A percentile compares a stretch with the other conserved stretches of the same genome.
phyloP scores from a whole-genome alignment of 2,888 invertebrate species.

The Drosophila antonietae region DNA sequence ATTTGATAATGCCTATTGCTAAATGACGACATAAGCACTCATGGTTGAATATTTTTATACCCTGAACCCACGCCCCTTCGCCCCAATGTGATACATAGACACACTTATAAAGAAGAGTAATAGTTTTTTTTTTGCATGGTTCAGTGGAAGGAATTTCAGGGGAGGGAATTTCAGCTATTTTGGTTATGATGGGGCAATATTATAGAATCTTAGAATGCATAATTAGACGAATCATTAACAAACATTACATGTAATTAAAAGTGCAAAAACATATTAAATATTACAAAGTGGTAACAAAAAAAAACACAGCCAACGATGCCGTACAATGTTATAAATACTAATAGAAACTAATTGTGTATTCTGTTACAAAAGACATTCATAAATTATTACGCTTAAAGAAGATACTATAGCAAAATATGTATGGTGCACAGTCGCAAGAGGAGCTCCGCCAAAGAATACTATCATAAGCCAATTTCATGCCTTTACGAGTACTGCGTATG shows the following conservation, averaged over 20 bases:
- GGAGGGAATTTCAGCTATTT: constrained; percentile 14
- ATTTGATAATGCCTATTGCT: constrained; percentile 11
- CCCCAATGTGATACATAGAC: too few relatives aligned
- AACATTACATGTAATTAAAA: constrained; percentile 29
- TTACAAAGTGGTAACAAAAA: constrained; percentile 25
- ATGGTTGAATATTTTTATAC: constrained; percentile 7
- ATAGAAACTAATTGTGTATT: constrained; percentile 44
- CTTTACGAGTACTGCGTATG: constrained; percentile 92
- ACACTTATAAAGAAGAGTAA: too few relatives aligned
- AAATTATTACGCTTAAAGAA: constrained; percentile 41
- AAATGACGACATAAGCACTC: constrained; percentile 31
- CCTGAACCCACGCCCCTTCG: too few relatives aligned
- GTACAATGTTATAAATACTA: constrained; percentile 35
- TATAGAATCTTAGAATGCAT: neutral
- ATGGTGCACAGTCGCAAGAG: constrained; percentile 35
- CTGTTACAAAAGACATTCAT: constrained; percentile 28
- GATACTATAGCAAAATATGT: constrained; percentile 32
- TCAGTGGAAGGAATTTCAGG: neutral
- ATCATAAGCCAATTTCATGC: constrained; percentile 21
- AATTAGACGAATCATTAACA: constrained; percentile 27
- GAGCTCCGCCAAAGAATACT: constrained; percentile 25
- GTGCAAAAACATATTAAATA: constrained; percentile 7
- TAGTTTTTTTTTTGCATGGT: too few relatives aligned
- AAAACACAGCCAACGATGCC: constrained; percentile 28
- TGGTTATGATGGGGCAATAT: constrained; percentile 9